Evolutionary conservation across 2,888 invertebrate species (phyloP).

Genomic region (Linyphia triangularis): DNA sequence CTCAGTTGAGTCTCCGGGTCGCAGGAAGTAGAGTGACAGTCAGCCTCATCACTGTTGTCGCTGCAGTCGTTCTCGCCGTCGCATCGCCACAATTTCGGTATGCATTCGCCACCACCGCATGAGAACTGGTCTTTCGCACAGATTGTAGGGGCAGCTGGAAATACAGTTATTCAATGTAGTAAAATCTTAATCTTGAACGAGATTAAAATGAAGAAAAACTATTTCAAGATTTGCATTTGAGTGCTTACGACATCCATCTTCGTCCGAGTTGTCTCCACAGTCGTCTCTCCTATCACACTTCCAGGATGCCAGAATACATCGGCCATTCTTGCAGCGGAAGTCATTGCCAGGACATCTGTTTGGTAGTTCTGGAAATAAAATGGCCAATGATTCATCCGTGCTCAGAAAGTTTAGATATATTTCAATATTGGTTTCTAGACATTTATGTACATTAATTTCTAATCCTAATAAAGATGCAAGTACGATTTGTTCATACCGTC

Average conservation of each 20-base stretch:
- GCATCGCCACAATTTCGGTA: slow-evolving; percentile 83
- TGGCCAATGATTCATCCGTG: background rate
- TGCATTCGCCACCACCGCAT: slow-evolving; percentile 43
- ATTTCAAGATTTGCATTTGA: too few relatives aligned
- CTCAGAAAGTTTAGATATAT: background rate
- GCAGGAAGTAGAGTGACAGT: slow-evolving; percentile 78
- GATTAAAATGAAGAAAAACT: too few relatives aligned
- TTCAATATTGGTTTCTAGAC: background rate
- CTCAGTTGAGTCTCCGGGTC: slow-evolving; percentile 78
- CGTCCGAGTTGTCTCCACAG: slow-evolving; percentile 91
- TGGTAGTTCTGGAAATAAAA: background rate
- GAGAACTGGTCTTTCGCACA: slow-evolving; percentile 26
- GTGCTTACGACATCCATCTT: slow-evolving; percentile 81
- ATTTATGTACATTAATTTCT: background rate
- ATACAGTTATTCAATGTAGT: too few relatives aligned
- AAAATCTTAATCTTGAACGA: too few relatives aligned
- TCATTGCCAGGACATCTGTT: slow-evolving; percentile 78
- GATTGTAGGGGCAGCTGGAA: slow-evolving; percentile 22
- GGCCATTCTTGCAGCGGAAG: slow-evolving; percentile 79
- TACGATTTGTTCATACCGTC: slow-evolving; percentile 28
- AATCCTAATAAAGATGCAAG: too few relatives aligned
- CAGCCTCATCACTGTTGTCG: slow-evolving; percentile 89
- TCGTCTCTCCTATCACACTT: slow-evolving; percentile 92
- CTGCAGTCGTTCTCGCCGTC: slow-evolving; percentile 92
- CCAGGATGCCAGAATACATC: slow-evolving; percentile 83